Base-by-base conservation (phyloP, 92 coral and sea anemone species). In the Scolanthus callimorphus region DNA sequence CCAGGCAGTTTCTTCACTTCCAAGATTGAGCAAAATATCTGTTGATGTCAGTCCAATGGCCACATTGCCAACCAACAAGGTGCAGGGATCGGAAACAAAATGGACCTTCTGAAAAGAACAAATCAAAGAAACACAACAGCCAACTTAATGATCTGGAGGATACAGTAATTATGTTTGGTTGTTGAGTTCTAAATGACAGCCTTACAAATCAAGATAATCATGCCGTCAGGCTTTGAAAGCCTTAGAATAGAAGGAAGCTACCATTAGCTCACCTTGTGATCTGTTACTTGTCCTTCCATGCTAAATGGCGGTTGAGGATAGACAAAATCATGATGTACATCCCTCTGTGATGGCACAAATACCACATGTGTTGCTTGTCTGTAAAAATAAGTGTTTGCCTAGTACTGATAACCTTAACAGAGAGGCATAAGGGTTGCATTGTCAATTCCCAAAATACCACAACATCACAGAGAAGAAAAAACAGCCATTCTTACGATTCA, bases 301-400 rank as follows among this genome's bases (percentile, higher is more conserved):
- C 54, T 44, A 60, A 84, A 94, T 12, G 99, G 99, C 17, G 99
- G 96, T 43, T 94, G 99, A 11, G 98, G 98, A 64, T 88, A 92
- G 22, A 92, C 96, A 69, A 59, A 89, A 34, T 88, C 73, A 39
- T 92, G 98, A 53, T 92, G 95, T 2, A 84, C 74, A 55, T 92
- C 98, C 43, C 96, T 89, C 64, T 84, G 73, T 0, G 98, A 92
- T 6, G 98, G 98, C 3, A 88, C 96, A 80, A 92, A 74, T 48
- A 92, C 83, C 21, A 92, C 81, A 49, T 73, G 63, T 2, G 90
- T 88, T 49, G 79, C 62, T 51, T 54, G 82, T 27, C 98, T 92
- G 76, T 29, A 47, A 70, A 49, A 15, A 30, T 26, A 15, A 15
- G 41, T 34, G 41, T n/a, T n/a, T n/a, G n/a, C n/a, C n/a, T n/a